Evolutionary conservation across 2,113 vertebrate genomes (phyloP), one percentile per base, ranked within the genome.

Genomic region (Thomomys bottae): DNA sequence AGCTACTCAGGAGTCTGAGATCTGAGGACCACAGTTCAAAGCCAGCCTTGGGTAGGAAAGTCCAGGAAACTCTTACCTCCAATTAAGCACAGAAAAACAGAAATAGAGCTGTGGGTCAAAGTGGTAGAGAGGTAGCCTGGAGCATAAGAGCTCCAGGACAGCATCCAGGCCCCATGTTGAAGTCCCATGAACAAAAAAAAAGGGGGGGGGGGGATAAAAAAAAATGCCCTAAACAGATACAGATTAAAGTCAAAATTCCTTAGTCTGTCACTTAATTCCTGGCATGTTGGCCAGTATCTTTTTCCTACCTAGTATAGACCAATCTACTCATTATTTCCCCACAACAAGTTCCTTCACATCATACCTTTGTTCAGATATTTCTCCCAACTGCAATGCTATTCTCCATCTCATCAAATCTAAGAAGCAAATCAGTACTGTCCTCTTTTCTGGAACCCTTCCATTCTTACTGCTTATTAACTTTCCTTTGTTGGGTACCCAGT

Each of bases 211-310:
- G 45, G 45, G 12, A n/a, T 88, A 73, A 45, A 42, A n/a, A 89
- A 18, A 9, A 38, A 32, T 32, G 1, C 45, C 28, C 28, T 49
- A 54, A 64, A 68, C 23, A 88, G 66, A 68, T 71, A 92, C 28
- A 89, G 72, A 86, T 24, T 85, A 66, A 79, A 88, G 73, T 87
- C 28, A 72, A 83, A 94, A 82, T 92, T 83, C 72, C 40, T 81
- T 17, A 92, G 18, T 61, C 78, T 67, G 61, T 86, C 72, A 76
- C n/a, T 79, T 11, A 64, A 90, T 30, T 32, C 68, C n/a, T 42
- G 42, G 59, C 26, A 84, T 66, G 34, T 34, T 49, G 15, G 42
- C 30, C 71, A 78, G 76, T 67, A 86, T 34, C 66, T 87, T 92
- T 79, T 63, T 78, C 79, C 80, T 86, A 78, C 38, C 34, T 49